Evolutionary conservation across 1,140 invertebrate genomes (phyloP), one percentile per base, ranked within the genome.

Genomic region (Gryon sp.): DNA sequence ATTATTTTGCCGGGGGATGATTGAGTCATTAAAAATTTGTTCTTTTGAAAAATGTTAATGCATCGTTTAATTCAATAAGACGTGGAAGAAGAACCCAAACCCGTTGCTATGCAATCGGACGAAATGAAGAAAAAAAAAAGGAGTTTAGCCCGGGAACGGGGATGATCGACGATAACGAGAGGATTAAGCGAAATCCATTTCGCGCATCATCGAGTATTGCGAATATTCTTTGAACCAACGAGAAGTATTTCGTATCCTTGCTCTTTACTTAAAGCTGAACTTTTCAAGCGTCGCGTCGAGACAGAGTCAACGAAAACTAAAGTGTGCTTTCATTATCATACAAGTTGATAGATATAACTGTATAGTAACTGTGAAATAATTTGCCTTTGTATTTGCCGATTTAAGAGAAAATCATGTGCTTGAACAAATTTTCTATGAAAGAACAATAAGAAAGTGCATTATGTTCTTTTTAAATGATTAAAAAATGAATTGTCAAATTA

Each of bases 161-260:
- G 46, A 66, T 60, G 70, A 75, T 75, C 60, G 69, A 59, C 69
- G 53, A 66, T 74, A 74, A 74, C 60, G 60, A 74, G 52, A 66
- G 52, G 59, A 66, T 74, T 74, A 60, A 74, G 26, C 53, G 60
- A 74, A 74, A 74, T 45, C 70, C 45, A 65, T 74, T 74, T 74
- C 60, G 32, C 60, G 60, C 70, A 74, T 74, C 70, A 74, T 66
- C 53, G 70, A 53, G 48, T 74, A 74, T 65, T 66, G 70, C 60
- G 70, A 74, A 66, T 66, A 60, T 60, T 74, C 40, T 60, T 53
- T 15, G 46, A 66, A 36, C 36, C 26, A 26, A 36, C 36, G 53
- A n/a, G n/a, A n/a, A 38, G 70, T 59, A 63, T 73, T 73, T 59
- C 53, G 70, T 43, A 65, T 59, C 48, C 57, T 72, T 65, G 41